phyloP scores from a whole-genome alignment of 2,797 vertebrate genomes.

The Myripristis jacobus region DNA sequence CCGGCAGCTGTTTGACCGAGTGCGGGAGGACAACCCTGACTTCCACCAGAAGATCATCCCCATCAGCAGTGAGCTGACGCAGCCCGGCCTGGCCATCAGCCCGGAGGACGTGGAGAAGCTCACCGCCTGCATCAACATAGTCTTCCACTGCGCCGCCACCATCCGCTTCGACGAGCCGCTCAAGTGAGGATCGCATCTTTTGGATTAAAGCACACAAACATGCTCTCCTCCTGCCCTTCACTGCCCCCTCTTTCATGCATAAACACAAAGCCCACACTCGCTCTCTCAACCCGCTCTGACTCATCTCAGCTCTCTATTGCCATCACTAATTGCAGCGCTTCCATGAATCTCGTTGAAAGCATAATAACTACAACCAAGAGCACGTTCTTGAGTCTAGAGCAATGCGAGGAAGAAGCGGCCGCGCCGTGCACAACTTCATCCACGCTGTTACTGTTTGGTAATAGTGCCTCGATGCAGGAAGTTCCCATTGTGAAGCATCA shows the following conservation, averaged over 20 bases:
- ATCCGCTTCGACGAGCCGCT: slow-evolving; percentile 95
- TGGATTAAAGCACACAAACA: not conserved
- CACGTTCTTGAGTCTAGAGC: not conserved
- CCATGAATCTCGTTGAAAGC: not conserved
- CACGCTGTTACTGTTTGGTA: not conserved
- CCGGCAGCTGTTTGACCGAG: slow-evolving; percentile 91
- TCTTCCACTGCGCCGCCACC: slow-evolving; percentile 98
- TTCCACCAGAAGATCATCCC: slow-evolving; percentile 93
- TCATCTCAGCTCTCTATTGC: not conserved
- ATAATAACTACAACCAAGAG: not conserved
- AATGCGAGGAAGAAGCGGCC: not conserved
- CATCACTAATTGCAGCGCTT: not conserved
- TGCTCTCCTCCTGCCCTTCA: not conserved
- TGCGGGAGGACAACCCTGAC: slow-evolving; percentile 90
- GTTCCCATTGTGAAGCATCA: slow-evolving; percentile 19
- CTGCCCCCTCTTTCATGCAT: not conserved
- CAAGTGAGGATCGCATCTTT: slow-evolving; percentile 84
- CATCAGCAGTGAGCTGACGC: slow-evolving; percentile 91
- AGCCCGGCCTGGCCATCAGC: slow-evolving; percentile 91
- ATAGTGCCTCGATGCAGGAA: slow-evolving; percentile 5
- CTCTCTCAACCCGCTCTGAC: not conserved
- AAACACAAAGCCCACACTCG: not conserved
- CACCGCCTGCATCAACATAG: slow-evolving; percentile 85
- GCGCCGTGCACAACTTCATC: not conserved
- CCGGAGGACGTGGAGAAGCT: slow-evolving; percentile 88